A percentile compares a stretch with the other conserved stretches of the same genome.
Evolutionary conservation across 2,888 invertebrate genomes (phyloP).

Genomic region (Anagyrus pseudococci): DNA sequence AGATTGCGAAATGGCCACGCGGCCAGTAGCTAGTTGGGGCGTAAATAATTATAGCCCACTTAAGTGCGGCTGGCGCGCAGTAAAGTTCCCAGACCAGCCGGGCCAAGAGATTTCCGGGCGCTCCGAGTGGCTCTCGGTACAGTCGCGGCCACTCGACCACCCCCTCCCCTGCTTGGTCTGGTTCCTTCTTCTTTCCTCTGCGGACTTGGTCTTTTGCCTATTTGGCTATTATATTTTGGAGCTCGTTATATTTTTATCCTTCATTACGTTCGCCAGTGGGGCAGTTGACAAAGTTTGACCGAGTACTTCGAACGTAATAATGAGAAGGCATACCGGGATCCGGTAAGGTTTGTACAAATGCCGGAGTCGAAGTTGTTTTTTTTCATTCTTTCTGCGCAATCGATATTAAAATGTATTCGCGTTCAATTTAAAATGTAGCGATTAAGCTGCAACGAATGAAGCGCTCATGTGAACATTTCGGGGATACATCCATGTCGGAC

Average conservation of each 20-base stretch:
- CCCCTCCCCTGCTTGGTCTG: not conserved
- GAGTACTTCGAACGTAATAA: not conserved
- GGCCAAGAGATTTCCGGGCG: not conserved
- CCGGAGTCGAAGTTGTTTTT: too few species aligned
- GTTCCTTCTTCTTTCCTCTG: not conserved
- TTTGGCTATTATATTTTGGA: not conserved
- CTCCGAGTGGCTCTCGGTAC: not conserved
- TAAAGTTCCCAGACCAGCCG: not conserved
- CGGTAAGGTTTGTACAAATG: too few species aligned
- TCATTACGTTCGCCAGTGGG: not conserved
- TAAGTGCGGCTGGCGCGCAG: constrained; percentile 17
- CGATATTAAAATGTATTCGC: too few species aligned
- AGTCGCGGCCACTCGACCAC: not conserved
- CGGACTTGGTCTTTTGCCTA: not conserved
- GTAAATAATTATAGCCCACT: constrained; percentile 53
- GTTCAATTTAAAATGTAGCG: too few species aligned
- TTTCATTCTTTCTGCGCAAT: too few species aligned
- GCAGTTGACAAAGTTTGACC: not conserved
- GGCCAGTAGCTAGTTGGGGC: too few species aligned
- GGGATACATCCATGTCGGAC: too few species aligned
- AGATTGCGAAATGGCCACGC: too few species aligned
- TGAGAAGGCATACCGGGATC: not conserved
- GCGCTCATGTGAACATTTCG: too few species aligned
- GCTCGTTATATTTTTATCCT: constrained; percentile 18
- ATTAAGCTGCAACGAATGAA: too few species aligned